Percentiles rank a stretch among this genome's conserved stretches.
These are phyloP conservation scores for Cantharis rufa DNA, from an alignment of 2,888 invertebrate species.

Conservation along the genomic window DNA sequence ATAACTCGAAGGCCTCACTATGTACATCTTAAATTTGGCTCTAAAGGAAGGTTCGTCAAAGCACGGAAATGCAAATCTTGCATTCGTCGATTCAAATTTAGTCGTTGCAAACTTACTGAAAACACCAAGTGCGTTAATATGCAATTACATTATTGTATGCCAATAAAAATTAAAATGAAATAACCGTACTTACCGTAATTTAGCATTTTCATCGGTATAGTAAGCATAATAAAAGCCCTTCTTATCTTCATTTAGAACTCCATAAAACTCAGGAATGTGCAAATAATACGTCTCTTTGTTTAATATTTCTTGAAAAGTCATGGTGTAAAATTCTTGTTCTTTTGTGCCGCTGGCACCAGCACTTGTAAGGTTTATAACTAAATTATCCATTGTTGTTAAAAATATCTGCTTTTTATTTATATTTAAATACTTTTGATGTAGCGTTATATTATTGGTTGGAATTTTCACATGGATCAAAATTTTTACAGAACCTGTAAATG, in stretches of 20 bases:
- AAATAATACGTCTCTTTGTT: neutral
- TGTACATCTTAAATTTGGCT: slow-evolving; percentile 59
- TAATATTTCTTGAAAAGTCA: neutral
- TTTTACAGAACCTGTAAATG: neutral
- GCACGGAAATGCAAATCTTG: slow-evolving; percentile 73
- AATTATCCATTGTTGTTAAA: neutral
- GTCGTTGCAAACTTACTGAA: slow-evolving; percentile 60
- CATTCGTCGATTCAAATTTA: slow-evolving; percentile 68
- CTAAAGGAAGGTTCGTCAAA: slow-evolving; percentile 66
- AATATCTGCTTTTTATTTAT: neutral
- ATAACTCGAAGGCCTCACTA: slow-evolving; percentile 59
- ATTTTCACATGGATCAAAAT: neutral
- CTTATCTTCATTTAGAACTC: neutral
- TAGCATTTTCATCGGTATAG: neutral
- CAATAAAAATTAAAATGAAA: too few species aligned
- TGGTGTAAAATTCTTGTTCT: neutral
- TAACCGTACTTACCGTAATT: neutral
- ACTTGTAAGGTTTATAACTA: neutral
- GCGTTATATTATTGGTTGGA: neutral
- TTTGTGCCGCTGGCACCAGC: neutral
- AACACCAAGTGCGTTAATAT: neutral
- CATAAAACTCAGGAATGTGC: neutral
- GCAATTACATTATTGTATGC: neutral
- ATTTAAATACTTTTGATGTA: neutral
- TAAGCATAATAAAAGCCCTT: neutral